These are phyloP conservation scores for Aptenodytes patagonicus DNA, from an alignment of 2,113 vertebrate genomes.

Conservation along the genomic window DNA sequence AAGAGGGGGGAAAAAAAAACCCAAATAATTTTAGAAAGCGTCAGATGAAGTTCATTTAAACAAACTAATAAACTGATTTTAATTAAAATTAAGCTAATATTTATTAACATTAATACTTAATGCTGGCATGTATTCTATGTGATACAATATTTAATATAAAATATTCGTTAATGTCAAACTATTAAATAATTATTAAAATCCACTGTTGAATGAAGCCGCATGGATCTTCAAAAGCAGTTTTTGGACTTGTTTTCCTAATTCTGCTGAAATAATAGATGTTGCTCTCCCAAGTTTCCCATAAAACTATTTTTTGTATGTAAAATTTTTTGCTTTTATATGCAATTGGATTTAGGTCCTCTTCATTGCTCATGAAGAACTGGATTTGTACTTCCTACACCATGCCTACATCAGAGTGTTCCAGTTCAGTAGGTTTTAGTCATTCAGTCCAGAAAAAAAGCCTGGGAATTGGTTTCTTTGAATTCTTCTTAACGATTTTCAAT, in stretches of 20 bases:
- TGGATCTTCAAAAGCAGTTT: background rate
- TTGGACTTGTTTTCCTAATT: background rate
- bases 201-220: background rate
- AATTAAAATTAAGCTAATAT: background rate
- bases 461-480: background rate
- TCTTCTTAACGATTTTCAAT: background rate
- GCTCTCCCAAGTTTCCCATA: background rate
- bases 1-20: background rate
- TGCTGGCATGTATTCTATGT: background rate
- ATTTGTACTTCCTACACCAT: background rate
- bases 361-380: background rate
- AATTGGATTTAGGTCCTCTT: background rate
- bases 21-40: background rate
- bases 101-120: background rate
- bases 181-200: background rate
- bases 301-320: background rate
- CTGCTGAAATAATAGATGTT: background rate
- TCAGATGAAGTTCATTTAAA: constrained; percentile 19
- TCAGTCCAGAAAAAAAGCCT: background rate
- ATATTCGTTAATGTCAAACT: background rate
- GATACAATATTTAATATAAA: background rate
- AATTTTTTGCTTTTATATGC: background rate
- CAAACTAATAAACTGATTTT: background rate
- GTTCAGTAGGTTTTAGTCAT: background rate
- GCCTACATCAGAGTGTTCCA: background rate